Conservation (phyloP, 2,113 vertebrate species). For the Anarhynchus alexandrinus region DNA sequence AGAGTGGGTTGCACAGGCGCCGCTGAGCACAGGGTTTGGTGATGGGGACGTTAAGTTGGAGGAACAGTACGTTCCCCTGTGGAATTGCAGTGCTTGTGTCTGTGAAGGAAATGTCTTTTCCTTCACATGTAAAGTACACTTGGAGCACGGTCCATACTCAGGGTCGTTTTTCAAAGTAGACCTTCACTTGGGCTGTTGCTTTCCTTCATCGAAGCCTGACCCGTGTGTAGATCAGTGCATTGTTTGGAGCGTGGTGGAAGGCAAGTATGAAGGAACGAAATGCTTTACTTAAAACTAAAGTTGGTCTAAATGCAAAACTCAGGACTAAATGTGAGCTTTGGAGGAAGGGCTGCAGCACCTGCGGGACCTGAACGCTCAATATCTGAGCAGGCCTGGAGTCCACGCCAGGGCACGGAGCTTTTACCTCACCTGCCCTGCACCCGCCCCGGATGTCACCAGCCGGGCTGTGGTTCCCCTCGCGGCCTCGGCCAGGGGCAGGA, state of each 20-base stretch:
- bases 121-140: background rate
- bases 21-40: background rate
- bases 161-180: background rate
- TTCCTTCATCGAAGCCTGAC: background rate
- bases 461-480: background rate
- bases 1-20: background rate
- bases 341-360: background rate
- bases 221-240: background rate
- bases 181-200: background rate
- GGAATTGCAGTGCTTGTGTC: background rate
- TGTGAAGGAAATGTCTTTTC: background rate
- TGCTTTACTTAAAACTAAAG: background rate
- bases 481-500: background rate
- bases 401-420: background rate
- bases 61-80: background rate
- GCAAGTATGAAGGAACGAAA: background rate
- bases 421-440: background rate
- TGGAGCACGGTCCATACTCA: fast-evolving
- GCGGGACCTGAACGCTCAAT: fast-evolving
- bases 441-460: background rate
- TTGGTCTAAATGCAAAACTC: background rate
- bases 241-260: background rate
- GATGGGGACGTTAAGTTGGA: background rate
- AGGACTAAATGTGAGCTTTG: fast-evolving
- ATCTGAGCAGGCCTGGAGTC: background rate